Conservation (phyloP, 1,140 invertebrate genomes). For the Cydia strobilella region DNA sequence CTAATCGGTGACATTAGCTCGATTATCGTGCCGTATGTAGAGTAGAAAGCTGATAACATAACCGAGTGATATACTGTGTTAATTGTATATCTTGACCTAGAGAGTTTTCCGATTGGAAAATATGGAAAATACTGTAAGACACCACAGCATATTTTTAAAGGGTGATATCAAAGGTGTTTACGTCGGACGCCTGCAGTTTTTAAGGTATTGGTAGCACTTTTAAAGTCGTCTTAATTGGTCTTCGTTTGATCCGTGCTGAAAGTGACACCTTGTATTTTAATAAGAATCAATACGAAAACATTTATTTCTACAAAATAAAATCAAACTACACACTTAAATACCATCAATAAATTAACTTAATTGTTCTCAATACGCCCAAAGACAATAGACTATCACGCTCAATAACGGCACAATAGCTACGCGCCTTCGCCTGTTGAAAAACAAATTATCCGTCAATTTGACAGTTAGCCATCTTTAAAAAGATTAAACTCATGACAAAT, state of each 20-base stretch:
- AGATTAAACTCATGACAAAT: constrained; percentile 7
- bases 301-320: not conserved
- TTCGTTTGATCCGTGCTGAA: no score
- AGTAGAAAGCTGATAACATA: constrained; percentile 23
- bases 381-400: constrained; percentile 22
- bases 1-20: constrained; percentile 20
- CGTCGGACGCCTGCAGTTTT: no score
- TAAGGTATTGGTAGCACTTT: no score
- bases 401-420: constrained; percentile 18
- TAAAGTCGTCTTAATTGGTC: no score
- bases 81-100: not conserved
- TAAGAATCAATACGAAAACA: not conserved
- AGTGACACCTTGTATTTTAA: no score
- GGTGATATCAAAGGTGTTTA: no score
- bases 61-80: not conserved
- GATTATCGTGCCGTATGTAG: not conserved
- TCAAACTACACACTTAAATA: not conserved
- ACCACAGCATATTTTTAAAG: no score
- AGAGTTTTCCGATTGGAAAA: no score
- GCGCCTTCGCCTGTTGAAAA: constrained; percentile 21
- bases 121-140: no score
- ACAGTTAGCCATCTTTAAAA: constrained; percentile 21
- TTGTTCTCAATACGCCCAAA: not conserved
- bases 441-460: constrained; percentile 30
- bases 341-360: constrained; percentile 22